Percentiles rank a stretch among this genome's conserved stretches.
phyloP scores from a whole-genome alignment of 2,888 invertebrate genomes.

The Gymnoscelis rufifasciata region DNA sequence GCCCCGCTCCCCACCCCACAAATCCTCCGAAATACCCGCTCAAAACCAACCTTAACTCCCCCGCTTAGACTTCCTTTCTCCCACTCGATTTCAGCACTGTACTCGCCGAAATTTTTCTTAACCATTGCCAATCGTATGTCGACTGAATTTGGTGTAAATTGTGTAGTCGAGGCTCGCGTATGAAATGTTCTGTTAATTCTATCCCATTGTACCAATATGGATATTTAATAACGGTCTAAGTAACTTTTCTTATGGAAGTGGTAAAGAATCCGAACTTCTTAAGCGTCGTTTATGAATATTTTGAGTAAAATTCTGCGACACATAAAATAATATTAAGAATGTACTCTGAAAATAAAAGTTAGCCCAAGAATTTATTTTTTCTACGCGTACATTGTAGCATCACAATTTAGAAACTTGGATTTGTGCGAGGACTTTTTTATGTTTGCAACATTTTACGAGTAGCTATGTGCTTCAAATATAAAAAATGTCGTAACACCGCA shows the following conservation, averaged over 20 bases:
- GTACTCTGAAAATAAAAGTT: not conserved
- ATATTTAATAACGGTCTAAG: slow-evolving; percentile 23
- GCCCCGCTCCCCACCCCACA: slow-evolving; percentile 40
- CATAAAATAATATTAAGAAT: slow-evolving; percentile 1
- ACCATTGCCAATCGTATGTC: slow-evolving; percentile 59
- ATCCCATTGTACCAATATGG: slow-evolving; percentile 30
- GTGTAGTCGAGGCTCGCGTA: slow-evolving; percentile 38
- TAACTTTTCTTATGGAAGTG: slow-evolving; percentile 20
- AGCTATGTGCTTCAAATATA: slow-evolving; percentile 12
- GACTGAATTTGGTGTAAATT: slow-evolving; percentile 57
- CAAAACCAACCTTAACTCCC: slow-evolving; percentile 58
- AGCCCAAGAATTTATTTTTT: not conserved
- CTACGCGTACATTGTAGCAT: slow-evolving; percentile 12
- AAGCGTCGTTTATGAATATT: not conserved
- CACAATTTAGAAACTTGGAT: slow-evolving; percentile 13
- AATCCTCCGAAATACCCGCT: slow-evolving; percentile 38
- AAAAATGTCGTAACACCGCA: slow-evolving; percentile 13
- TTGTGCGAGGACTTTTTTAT: slow-evolving; percentile 14
- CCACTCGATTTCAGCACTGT: slow-evolving; percentile 40
- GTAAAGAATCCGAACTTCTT: slow-evolving; percentile 9
- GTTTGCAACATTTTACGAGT: slow-evolving; percentile 16
- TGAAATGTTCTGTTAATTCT: slow-evolving; percentile 33
- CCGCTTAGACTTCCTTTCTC: slow-evolving; percentile 46
- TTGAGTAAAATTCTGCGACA: not conserved
- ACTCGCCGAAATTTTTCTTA: slow-evolving; percentile 57